Percentiles rank a stretch among this genome's conserved stretches.
phyloP scores from a whole-genome alignment of 2,797 vertebrate species.

The Garrulus glandarius region DNA sequence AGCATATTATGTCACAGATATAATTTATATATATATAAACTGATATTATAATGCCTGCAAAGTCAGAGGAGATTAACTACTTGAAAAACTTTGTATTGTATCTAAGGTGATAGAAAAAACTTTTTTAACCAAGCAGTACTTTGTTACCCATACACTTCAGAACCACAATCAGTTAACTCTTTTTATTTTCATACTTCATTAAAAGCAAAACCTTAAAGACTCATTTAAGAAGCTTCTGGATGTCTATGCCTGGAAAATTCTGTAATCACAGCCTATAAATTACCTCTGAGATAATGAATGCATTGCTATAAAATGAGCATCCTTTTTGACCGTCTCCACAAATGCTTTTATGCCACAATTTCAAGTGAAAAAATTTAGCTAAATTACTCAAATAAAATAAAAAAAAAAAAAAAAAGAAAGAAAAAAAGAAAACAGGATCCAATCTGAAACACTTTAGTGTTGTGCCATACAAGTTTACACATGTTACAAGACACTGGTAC shows the following conservation, averaged over 20 bases:
- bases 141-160: background rate
- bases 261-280: background rate
- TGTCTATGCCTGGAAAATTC: background rate
- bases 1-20: background rate
- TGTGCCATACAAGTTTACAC: background rate
- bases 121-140: background rate
- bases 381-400: background rate
- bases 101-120: background rate
- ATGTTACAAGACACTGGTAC: background rate
- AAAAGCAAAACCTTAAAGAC: background rate
- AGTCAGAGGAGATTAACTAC: background rate
- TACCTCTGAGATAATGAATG: background rate
- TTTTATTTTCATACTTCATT: background rate
- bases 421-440: background rate
- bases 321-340: background rate
- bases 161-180: background rate
- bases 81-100: background rate
- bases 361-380: background rate
- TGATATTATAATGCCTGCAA: background rate
- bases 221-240: background rate
- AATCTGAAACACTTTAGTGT: background rate
- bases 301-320: background rate
- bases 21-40: background rate
- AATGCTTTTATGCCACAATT: background rate
- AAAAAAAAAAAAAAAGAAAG: background rate